Percentiles rank a stretch among this genome's conserved stretches.
Conservation (phyloP, 2,113 vertebrate species). For the Saguinus imperator region DNA sequence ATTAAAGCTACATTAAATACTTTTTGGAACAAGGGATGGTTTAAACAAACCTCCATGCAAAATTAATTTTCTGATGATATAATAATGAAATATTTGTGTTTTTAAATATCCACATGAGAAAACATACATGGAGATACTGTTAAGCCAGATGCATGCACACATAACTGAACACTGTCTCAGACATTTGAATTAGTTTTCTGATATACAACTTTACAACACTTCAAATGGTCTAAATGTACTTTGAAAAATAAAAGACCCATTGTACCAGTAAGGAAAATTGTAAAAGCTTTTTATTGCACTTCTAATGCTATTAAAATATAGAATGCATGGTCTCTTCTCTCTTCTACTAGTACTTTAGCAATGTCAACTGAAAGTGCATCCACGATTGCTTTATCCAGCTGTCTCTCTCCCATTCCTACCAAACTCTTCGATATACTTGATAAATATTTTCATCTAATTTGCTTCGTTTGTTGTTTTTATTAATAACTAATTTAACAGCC, state of each 20-base stretch:
- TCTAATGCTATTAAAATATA: not conserved
- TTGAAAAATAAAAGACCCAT: not conserved
- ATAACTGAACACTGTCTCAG: not conserved
- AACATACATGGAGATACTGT: not conserved
- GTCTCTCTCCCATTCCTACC: conserved; percentile 34
- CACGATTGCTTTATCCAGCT: not conserved
- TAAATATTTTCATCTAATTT: conserved; percentile 73
- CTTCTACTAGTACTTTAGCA: not conserved
- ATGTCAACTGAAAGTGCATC: not conserved
- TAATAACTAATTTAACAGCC: conserved; percentile 73
- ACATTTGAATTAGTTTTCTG: not conserved
- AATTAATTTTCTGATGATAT: not conserved
- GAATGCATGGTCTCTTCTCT: not conserved
- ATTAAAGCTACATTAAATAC: not conserved
- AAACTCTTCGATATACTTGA: conserved; percentile 44
- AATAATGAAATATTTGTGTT: not conserved
- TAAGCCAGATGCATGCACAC: not conserved
- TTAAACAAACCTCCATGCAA: not conserved
- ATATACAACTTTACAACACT: not conserved
- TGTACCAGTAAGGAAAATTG: not conserved
- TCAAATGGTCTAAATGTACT: not conserved
- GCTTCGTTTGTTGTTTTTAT: conserved; percentile 67
- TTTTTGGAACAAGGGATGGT: not conserved
- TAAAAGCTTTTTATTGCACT: not conserved
- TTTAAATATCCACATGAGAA: not conserved